Percentiles rank a stretch among this genome's conserved stretches.
Evolutionary conservation across 2,888 invertebrate genomes (phyloP).

Genomic region (Leucophenga montana): DNA sequence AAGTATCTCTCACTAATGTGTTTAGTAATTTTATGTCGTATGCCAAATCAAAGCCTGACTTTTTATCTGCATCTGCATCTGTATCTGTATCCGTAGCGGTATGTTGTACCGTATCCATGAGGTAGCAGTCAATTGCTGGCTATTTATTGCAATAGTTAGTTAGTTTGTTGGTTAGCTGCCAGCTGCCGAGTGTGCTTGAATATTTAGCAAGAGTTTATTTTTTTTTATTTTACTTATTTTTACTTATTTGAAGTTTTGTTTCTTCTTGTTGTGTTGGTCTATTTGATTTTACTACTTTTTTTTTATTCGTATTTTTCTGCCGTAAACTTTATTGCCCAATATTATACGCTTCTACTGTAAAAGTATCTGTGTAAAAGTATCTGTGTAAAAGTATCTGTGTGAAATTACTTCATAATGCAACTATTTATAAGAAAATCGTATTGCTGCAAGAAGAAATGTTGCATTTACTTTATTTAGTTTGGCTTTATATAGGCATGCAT

Average conservation of each 20-base stretch:
- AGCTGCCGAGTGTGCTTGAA: background rate
- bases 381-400: slow-evolving; percentile 14
- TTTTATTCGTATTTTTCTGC: background rate
- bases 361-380: slow-evolving; percentile 16
- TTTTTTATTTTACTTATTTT: too few relatives aligned
- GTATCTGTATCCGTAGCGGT: too few relatives aligned
- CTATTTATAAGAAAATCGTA: background rate
- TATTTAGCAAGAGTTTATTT: slow-evolving; percentile 19
- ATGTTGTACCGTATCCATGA: background rate
- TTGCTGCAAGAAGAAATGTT: too few relatives aligned
- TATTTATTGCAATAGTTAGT: slow-evolving; percentile 7
- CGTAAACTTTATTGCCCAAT: slow-evolving; percentile 10
- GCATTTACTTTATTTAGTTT: too few relatives aligned
- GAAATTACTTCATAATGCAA: slow-evolving; percentile 18
- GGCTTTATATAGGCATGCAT: too few relatives aligned
- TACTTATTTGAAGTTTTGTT: slow-evolving; percentile 13
- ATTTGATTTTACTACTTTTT: background rate
- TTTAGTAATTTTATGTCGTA: background rate
- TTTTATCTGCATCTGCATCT: background rate
- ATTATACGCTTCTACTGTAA: slow-evolving; percentile 12
- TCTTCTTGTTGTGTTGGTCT: slow-evolving; percentile 1
- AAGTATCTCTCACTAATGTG: background rate
- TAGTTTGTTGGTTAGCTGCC: background rate
- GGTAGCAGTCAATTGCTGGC: slow-evolving; percentile 10
- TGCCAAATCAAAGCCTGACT: slow-evolving; percentile 10